Evolutionary conservation across 2,113 vertebrate species (phyloP).

Genomic region (Furnarius figulus): DNA sequence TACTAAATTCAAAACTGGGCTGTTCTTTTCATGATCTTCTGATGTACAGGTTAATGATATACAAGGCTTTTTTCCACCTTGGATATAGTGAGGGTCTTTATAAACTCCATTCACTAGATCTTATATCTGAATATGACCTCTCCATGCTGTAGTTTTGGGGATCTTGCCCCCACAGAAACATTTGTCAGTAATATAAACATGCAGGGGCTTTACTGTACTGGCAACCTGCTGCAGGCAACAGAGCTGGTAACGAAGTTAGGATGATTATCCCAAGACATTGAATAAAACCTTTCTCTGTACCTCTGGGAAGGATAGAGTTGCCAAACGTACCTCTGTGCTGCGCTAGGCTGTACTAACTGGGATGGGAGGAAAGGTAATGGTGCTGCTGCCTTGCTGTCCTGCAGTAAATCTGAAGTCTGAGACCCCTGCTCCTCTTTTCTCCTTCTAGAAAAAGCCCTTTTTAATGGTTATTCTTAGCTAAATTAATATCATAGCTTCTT

Average conservation of each 20-base stretch:
- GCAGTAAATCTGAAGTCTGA: neutral
- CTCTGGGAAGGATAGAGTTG: neutral
- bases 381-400: neutral
- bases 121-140: neutral
- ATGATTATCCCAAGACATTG: neutral
- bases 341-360: neutral
- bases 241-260: neutral
- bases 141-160: neutral
- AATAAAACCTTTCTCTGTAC: neutral
- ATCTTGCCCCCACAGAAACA: neutral
- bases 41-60: neutral
- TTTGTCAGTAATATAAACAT: neutral
- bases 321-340: rapidly evolving
- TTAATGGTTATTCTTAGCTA: neutral
- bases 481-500: neutral
- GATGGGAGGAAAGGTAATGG: neutral
- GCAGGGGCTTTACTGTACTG: neutral
- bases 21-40: neutral
- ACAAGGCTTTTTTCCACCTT: neutral
- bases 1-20: neutral
- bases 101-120: neutral
- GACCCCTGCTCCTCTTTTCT: neutral
- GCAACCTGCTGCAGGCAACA: neutral
- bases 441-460: neutral
- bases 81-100: neutral